Evolutionary conservation across 2,113 vertebrate species (phyloP), one percentile per base, ranked within the genome.

Genomic region (Anolis sagrei): DNA sequence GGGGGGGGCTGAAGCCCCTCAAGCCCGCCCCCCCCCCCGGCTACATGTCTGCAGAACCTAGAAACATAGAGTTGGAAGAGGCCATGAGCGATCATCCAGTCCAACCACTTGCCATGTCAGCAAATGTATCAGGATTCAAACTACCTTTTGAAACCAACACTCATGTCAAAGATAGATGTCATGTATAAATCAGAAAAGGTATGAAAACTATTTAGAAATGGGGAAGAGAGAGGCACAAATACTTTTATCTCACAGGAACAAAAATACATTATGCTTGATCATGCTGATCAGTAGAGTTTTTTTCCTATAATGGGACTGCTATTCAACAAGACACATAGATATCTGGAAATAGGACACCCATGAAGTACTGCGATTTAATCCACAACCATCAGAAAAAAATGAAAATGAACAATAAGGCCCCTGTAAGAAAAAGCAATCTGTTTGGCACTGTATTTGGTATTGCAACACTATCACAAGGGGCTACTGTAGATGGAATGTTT

Each of bases 391-490:
- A 70, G 94, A 95, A 96, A 96, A 44, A 96, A 97, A 97, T 96
- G 95, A 96, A 88, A 92, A 94, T 91, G 88, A 95, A 97, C 96
- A 97, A 97, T 95, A 94, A 73, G 91, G 88, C 93, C 96, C 96
- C 95, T 97, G 95, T 97, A 97, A 93, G 95, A 95, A 96, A 96
- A 97, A 95, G 97, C 81, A 95, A 69, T 94, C 92, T 94, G 92
- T 94, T 96, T 93, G 93, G 87, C 86, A 95, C 91, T 91, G 90
- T 87, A 95, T 95, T 94, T 94, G 80, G 92, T 88, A 95, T 76
- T 94, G 86, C 93, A 96, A 97, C 92, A 93, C 58, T 91, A 92
- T 95, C 95, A 97, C 88, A 93, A 96, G 94, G 91, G 5, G 90
- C 86, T 90, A 92, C 44, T 90, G 92, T 92, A 90, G 88, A 94